These are phyloP conservation scores for Mythimna vitellina DNA, from an alignment of 2,888 invertebrate species.

Conservation along the genomic window DNA sequence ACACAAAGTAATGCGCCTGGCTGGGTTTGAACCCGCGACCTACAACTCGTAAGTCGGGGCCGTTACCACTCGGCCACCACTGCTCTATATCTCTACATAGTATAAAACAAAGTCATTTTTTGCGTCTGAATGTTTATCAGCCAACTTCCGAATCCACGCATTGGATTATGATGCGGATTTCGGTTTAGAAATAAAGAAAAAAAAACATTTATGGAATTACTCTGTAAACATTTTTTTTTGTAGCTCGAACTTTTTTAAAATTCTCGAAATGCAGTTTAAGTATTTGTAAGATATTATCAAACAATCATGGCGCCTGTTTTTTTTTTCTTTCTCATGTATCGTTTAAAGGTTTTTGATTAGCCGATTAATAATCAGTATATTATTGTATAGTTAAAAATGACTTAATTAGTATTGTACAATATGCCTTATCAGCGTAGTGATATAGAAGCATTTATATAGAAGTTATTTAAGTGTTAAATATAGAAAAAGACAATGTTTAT, in stretches of 20 bases:
- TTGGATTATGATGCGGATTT: too few species aligned
- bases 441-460: conserved; percentile 66
- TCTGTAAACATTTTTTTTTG: neutral
- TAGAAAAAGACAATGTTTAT: conserved; percentile 44
- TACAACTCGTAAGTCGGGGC: too few species aligned
- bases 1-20: too few species aligned
- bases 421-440: conserved; percentile 66
- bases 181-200: too few species aligned
- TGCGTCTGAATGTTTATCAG: too few species aligned
- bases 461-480: conserved; percentile 41
- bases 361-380: conserved; percentile 8
- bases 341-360: neutral
- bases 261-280: neutral
- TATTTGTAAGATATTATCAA: neutral
- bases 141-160: too few species aligned
- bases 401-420: conserved; percentile 56
- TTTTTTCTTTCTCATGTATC: neutral
- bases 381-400: conserved; percentile 22
- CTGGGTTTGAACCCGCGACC: too few species aligned
- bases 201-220: neutral
- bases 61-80: too few species aligned
- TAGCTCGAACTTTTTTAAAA: conserved; percentile 14
- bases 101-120: too few species aligned
- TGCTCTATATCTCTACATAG: neutral
- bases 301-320: neutral